These are phyloP conservation scores for Dermatemys mawii DNA, from an alignment of 2,113 vertebrate species.

Conservation along the genomic window DNA sequence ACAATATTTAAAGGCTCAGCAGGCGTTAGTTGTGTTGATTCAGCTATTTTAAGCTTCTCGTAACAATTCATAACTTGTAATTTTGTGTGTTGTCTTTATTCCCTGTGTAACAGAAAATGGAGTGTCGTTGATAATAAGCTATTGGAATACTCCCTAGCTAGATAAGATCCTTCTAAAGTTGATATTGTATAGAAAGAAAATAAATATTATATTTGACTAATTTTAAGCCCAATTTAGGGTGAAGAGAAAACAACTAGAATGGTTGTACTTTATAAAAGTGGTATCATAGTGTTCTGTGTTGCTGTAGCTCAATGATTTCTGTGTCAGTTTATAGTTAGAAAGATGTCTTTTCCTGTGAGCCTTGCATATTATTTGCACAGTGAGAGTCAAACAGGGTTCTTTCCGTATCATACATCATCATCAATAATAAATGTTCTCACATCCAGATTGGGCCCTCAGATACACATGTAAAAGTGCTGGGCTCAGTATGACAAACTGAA, in stretches of 20 bases:
- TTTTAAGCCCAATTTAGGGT: neutral
- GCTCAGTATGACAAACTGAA: neutral
- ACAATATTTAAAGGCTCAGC: neutral
- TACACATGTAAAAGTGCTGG: neutral
- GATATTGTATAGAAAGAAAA: neutral
- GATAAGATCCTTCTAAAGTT: neutral
- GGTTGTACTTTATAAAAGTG: neutral
- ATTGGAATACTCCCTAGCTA: neutral
- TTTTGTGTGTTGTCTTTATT: neutral
- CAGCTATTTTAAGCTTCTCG: neutral
- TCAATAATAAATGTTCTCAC: neutral
- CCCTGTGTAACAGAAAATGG: neutral
- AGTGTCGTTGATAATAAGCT: neutral
- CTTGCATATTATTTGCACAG: neutral
- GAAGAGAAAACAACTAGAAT: neutral
- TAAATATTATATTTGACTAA: neutral
- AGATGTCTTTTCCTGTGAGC: neutral
- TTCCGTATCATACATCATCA: neutral
- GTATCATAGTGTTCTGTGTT: neutral
- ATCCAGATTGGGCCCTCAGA: neutral
- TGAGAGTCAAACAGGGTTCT: neutral
- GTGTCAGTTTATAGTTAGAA: neutral
- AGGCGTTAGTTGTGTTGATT: neutral
- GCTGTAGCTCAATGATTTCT: neutral
- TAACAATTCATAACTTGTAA: neutral